Evolutionary conservation across 2,888 invertebrate genomes (phyloP), one percentile per base, ranked within the genome.

Genomic region (Pseudococcus jackbeardsleyi): DNA sequence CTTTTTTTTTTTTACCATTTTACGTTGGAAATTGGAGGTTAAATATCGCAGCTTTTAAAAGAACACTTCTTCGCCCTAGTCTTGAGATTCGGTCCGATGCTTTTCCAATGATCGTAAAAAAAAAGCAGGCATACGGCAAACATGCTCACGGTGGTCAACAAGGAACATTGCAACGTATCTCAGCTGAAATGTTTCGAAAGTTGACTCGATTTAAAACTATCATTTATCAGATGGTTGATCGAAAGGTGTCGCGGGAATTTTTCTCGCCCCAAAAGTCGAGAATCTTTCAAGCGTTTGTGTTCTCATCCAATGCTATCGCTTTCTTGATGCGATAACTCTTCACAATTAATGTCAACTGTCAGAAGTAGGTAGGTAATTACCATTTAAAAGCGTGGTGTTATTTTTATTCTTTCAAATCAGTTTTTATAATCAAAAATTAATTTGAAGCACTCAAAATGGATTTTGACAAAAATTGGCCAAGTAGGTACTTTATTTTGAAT

Each of bases 21-120:
- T 79, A 79, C 77, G 87, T 87, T 87, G 42, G 42, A 87, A 87
- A 87, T 87, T 87, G 50, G 50, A 87, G 87, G 86, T 86, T 86
- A 86, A 86, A 77, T 77, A 50, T 77, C 42, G 77, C 9, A 87
- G 86, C 86, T 86, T 86, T 86, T 86, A 86, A 64, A 68, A 68
- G 8, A 33, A 22, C 68, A 9, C 15, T 72, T 72, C 33, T 15
- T 64, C 77, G 39, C 26, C 42, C 68, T 72, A 5, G 59, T 59
- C 59, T 59, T 19, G 19, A 59, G 68, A 72, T 33, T 72, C 68
- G 68, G 68, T 72, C 68, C 68, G 68, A 72, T 72, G 68, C 68
- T 72, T 72, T 15, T 26, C 26, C 68, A 11, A 72, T 72, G 33
- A 72, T 72, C 68, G 68, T 72, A 72, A 9, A 33, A 59, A 59